Base-by-base conservation (phyloP, 2,888 invertebrate species). In the Lamellibrachia columna region DNA sequence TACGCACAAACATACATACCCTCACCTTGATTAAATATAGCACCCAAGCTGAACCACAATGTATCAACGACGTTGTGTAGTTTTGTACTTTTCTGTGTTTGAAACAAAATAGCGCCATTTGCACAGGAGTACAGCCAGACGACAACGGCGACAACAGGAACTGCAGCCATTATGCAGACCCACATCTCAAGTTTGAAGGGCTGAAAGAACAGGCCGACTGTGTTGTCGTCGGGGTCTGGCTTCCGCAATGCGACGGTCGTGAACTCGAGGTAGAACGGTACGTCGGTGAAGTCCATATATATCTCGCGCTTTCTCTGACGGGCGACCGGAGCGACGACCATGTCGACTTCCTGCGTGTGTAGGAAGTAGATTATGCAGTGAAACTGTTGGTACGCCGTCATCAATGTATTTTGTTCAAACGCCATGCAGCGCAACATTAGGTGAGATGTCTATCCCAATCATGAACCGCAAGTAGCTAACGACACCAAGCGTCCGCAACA, bases 231-330 rank as follows among this genome's bases (percentile, higher is more conserved):
- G 15, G 52, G 91, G 52, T 53, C 91, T 11, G 53, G 53, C 91
- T 52, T n/a, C 9, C 91, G 53, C 15, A 52, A 7, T 7, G 53
- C 91, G 91, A 91, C 53, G n/a, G 53, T 53, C 15, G 91, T 91
- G n/a, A 53, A 22, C 91, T 91, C 91, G 52, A 91, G 91, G 91
- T 91, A 91, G 91, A 91, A 91, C 91, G 91, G 91, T 15, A 91
- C 91, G 4, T 91, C 91, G n/a, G 91, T 15, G 7, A 91, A 91
- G 28, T 91, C 91, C 6, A 91, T 91, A 15, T 52, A 52, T 22
- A 3, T 4, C 15, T 53, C 52, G 3, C 91, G 91, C 40, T 52
- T 11, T 22, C 6, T 52, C 3, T 52, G 52, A 40, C 53, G 52
- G 15, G 91, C 28, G 15, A 91, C 9, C 53, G 91, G 91, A 15